Evolutionary conservation across 2,888 invertebrate species (phyloP).

Genomic region (Drosophila subsilvestris): DNA sequence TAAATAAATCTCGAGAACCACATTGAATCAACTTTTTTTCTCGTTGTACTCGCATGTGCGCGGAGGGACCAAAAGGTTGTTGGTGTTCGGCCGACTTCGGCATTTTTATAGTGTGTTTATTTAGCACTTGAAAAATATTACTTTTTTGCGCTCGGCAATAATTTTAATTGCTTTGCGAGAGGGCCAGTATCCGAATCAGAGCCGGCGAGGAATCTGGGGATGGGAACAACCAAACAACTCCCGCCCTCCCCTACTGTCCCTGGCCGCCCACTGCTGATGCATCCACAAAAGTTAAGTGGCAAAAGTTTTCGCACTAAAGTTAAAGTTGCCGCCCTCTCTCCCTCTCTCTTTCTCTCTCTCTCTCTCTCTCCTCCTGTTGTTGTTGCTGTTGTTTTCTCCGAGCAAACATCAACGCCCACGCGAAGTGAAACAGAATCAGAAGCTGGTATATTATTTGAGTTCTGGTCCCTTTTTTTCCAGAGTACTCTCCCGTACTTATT

Average conservation of each 20-base stretch:
- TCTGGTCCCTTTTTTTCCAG: constrained; percentile 46
- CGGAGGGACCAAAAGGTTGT: constrained; percentile 21
- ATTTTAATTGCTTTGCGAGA: constrained; percentile 81
- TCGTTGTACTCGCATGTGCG: constrained; percentile 20
- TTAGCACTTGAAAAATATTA: constrained; percentile 82
- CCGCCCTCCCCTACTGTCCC: constrained; percentile 2
- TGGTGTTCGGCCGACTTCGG: constrained; percentile 19
- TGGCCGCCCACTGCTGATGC: constrained; percentile 30
- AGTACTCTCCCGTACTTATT: constrained; percentile 1
- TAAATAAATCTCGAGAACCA: constrained; percentile 73
- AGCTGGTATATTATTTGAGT: constrained; percentile 68
- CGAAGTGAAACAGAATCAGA: constrained; percentile 49
- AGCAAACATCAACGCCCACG: constrained; percentile 76
- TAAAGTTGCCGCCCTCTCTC: constrained; percentile 64
- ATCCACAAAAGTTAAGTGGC: constrained; percentile 76
- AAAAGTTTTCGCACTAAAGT: constrained; percentile 79
- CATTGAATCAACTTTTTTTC: constrained; percentile 68
- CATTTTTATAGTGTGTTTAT: constrained; percentile 79
- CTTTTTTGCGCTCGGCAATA: constrained; percentile 76
- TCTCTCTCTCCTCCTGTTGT: constrained; percentile 13
- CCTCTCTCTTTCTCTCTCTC: constrained; percentile 26
- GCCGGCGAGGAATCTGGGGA: constrained; percentile 36
- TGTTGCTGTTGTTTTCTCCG: constrained; percentile 60
- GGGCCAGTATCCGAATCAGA: constrained; percentile 13
- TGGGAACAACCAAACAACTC: constrained; percentile 13